Percentiles rank a stretch among this genome's conserved stretches.
Evolutionary conservation across 1,140 invertebrate genomes (phyloP).

Genomic region (Leguminivora glycinivorella): DNA sequence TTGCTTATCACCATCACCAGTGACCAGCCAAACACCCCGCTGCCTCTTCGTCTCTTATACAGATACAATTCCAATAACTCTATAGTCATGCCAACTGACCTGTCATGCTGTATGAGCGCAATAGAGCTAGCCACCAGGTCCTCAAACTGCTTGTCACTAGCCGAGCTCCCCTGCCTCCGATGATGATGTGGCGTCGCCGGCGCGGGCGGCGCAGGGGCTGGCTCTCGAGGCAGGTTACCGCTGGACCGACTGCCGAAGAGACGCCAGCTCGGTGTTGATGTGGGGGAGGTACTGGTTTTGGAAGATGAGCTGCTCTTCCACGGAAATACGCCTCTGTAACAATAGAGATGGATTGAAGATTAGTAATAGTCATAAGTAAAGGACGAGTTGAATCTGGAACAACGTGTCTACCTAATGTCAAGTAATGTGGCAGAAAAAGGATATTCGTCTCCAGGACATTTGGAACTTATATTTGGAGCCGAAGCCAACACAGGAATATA

Average conservation of each 20-base stretch:
- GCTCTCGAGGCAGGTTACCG: constrained; percentile 53
- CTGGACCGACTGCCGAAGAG: constrained; percentile 69
- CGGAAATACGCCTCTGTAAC: constrained; percentile 83
- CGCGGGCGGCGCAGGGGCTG: constrained; percentile 66
- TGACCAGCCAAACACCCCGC: too few species aligned
- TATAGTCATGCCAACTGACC: too few species aligned
- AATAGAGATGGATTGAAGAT: constrained; percentile 44
- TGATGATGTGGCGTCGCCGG: constrained; percentile 72
- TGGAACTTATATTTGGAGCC: too few species aligned
- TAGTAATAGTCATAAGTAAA: too few species aligned
- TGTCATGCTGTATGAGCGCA: constrained; percentile 81
- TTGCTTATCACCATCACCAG: too few species aligned
- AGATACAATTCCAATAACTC: too few species aligned
- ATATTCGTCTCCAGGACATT: too few species aligned
- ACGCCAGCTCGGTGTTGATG: constrained; percentile 51
- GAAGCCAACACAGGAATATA: too few species aligned
- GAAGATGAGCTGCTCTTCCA: constrained; percentile 79
- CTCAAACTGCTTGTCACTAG: constrained; percentile 78
- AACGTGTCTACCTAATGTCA: neutral
- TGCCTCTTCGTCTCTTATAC: too few species aligned
- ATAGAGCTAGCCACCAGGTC: constrained; percentile 82
- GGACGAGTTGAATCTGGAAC: neutral
- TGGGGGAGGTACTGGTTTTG: constrained; percentile 49
- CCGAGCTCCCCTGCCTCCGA: constrained; percentile 70
- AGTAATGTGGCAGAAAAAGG: too few species aligned